Evolutionary conservation across 2,888 invertebrate species (phyloP).

Genomic region (Drosophila testacea): DNA sequence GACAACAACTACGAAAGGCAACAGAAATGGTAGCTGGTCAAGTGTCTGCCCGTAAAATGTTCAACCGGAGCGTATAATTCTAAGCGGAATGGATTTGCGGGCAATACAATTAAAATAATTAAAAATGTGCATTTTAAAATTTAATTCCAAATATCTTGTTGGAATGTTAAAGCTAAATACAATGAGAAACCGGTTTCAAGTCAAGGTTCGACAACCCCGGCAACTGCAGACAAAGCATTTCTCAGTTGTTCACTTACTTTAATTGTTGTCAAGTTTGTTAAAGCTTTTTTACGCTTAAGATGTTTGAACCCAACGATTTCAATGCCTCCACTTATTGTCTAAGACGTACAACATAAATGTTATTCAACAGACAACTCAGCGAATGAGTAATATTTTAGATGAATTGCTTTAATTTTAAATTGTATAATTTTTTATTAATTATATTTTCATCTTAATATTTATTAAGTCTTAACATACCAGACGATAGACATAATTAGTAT

Average conservation of each 20-base stretch:
- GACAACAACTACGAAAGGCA: slow-evolving; percentile 1
- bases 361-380: neutral
- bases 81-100: slow-evolving; percentile 3
- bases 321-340: slow-evolving; percentile 9
- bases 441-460: too few species aligned
- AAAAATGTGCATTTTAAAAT: slow-evolving; percentile 10
- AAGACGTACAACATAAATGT: neutral
- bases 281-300: slow-evolving; percentile 1
- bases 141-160: slow-evolving; percentile 1
- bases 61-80: slow-evolving; percentile 18
- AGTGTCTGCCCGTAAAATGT: slow-evolving; percentile 33
- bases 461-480: too few species aligned
- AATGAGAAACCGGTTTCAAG: slow-evolving; percentile 10
- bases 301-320: neutral
- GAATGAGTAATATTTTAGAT: slow-evolving; percentile 9
- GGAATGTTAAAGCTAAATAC: slow-evolving; percentile 8
- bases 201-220: slow-evolving; percentile 22
- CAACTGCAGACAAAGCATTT: slow-evolving; percentile 20
- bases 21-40: slow-evolving; percentile 48
- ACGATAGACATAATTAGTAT: too few species aligned
- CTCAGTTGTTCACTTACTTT: slow-evolving; percentile 20
- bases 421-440: too few species aligned
- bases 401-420: neutral
- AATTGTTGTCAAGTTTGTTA: neutral
- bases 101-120: slow-evolving; percentile 21